Base-by-base conservation (phyloP, 2,797 vertebrate species). In the Labroides dimidiatus region DNA sequence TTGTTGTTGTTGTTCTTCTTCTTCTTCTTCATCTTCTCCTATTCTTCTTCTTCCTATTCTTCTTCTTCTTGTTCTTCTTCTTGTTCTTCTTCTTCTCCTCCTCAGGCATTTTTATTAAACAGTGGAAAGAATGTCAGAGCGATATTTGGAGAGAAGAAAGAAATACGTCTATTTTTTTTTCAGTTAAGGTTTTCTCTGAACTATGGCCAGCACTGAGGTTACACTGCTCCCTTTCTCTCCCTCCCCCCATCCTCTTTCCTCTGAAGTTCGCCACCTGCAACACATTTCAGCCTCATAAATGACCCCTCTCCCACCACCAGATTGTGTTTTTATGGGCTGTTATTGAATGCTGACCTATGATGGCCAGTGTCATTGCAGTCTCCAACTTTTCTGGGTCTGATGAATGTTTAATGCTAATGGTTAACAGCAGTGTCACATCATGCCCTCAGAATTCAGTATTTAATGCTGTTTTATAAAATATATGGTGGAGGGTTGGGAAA, bases 201-300 rank as follows among this genome's bases (percentile, higher is more conserved):
- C 91, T 87, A 63, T 17, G 57, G 92, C 93, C 93, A 94, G 85
- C 65, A 0, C 75, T 86, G 88, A 90, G 87, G 88, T 87, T 86
- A 82, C 81, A 49, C 62, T 89, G 67, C 64, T 64, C 59, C 53
- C 59, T 21, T 15, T 12, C 21, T 4, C 20, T 20, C 41, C 55
- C 37, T 70, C 79, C 88, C 87, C 69, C 54, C 54, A 0, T 19
- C 19, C 52, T 61, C 51, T 37, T 43, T 75, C 70, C 71, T 90
- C 87, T 92, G 81, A 90, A 86, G 83, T 93, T 94, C 90, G 78
- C 87, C 93, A 85, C 93, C 95, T 96, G 96, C 94, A 95, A 93
- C 75, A 89, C 84, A 93, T 95, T 96, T 94, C 93, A 92, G 65
- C 92, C 93, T 93, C 94, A 94, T 94, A 90, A 94, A 92, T 91